Conservation (phyloP, 2,888 invertebrate genomes). For the Ormyrus thymus region DNA sequence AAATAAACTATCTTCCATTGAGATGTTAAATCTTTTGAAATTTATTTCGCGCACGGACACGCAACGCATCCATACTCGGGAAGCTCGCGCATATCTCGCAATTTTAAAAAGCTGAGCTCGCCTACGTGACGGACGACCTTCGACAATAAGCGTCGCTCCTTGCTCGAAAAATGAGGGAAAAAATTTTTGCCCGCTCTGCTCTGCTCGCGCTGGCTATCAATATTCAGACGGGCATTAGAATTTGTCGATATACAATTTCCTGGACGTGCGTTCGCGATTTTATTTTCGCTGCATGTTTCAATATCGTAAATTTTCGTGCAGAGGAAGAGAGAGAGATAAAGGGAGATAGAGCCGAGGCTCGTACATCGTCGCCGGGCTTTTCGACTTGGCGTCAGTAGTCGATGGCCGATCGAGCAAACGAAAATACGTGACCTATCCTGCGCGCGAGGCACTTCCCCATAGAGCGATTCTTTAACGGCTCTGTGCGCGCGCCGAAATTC, state of each 20-base stretch:
- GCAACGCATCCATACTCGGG: not conserved
- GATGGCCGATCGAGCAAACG: slow-evolving; percentile 39
- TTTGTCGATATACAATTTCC: slow-evolving; percentile 34
- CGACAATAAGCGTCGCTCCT: not conserved
- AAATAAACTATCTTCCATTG: too few relatives aligned
- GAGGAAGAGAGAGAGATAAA: not conserved
- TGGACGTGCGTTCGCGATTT: slow-evolving; percentile 2
- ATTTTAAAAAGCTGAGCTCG: not conserved
- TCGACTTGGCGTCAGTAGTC: slow-evolving; percentile 13
- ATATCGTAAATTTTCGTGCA: slow-evolving; percentile 45
- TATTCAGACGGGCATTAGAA: slow-evolving; percentile 23
- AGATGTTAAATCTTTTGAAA: too few relatives aligned
- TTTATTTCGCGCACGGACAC: too few relatives aligned
- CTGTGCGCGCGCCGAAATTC: too few relatives aligned
- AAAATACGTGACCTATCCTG: slow-evolving; percentile 49
- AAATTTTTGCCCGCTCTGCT: not conserved
- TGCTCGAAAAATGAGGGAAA: not conserved
- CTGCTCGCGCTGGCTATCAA: slow-evolving; percentile 1
- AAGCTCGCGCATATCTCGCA: slow-evolving; percentile 7
- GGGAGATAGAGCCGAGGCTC: not conserved
- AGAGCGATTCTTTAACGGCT: slow-evolving; percentile 22
- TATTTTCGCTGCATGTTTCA: slow-evolving; percentile 30
- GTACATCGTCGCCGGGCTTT: slow-evolving; percentile 20
- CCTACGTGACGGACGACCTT: not conserved
- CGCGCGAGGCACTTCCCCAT: slow-evolving; percentile 17